A percentile compares a stretch with the other conserved stretches of the same genome.
phyloP scores from a whole-genome alignment of 2,797 vertebrate genomes.

The Chrosomus eos region DNA sequence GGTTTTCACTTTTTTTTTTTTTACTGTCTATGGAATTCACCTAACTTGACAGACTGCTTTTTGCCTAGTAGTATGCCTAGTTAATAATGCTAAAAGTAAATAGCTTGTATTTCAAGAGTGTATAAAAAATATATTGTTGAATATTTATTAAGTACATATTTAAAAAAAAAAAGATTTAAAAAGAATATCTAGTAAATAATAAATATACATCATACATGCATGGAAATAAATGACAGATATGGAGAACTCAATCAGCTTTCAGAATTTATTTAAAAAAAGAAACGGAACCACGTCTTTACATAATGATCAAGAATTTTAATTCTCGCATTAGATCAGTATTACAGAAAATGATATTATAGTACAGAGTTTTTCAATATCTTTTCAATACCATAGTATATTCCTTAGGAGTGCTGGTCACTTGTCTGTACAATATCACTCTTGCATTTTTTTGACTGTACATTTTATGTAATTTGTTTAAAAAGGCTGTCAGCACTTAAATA shows the following conservation, averaged over 20 bases:
- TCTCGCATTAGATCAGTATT: conserved; percentile 98
- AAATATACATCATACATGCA: not conserved
- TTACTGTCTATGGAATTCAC: too few species aligned
- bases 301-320: conserved; percentile 97
- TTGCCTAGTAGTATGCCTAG: not conserved
- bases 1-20: too few species aligned
- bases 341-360: conserved; percentile 98
- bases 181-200: not conserved
- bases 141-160: not conserved
- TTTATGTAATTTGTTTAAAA: conserved; percentile 88
- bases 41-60: not conserved
- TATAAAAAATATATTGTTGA: too few species aligned
- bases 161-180: too few species aligned
- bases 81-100: not conserved
- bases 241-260: conserved; percentile 17
- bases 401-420: conserved; percentile 89
- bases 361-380: conserved; percentile 89
- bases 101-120: not conserved
- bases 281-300: conserved; percentile 81
- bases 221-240: conserved; percentile 24
- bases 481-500: conserved; percentile 93
- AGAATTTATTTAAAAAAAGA: conserved; percentile 54
- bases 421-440: conserved; percentile 91
- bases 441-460: conserved; percentile 83
- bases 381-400: conserved; percentile 86